Evolutionary conservation across 2,113 vertebrate genomes (phyloP).

Genomic region (Hucho hucho): DNA sequence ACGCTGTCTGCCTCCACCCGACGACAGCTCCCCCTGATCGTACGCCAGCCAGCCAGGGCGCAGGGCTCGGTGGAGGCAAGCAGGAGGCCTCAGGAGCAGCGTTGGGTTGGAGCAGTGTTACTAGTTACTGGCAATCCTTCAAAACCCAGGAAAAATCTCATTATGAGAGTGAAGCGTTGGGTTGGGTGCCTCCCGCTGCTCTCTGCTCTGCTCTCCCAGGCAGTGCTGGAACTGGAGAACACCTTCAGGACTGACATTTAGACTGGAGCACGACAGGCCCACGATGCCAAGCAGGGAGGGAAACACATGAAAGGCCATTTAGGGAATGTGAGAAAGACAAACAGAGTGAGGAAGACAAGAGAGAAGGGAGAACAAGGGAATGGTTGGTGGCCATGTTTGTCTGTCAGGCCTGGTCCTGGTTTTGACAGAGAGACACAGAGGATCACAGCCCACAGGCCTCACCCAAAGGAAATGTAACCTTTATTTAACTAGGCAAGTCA

Average conservation of each 20-base stretch:
- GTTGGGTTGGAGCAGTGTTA: slow-evolving; percentile 54
- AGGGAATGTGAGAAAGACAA: neutral
- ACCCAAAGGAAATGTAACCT: neutral
- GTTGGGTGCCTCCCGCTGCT: slow-evolving; percentile 48
- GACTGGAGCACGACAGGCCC: slow-evolving; percentile 1
- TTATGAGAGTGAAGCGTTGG: slow-evolving; percentile 44
- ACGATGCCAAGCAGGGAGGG: slow-evolving; percentile 17
- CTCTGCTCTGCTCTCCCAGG: slow-evolving; percentile 43
- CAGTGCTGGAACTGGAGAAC: slow-evolving; percentile 42
- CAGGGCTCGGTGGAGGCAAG: slow-evolving; percentile 67
- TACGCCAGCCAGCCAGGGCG: slow-evolving; percentile 63
- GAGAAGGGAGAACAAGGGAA: neutral
- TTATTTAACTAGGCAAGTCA: too few relatives aligned
- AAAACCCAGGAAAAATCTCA: slow-evolving; percentile 76
- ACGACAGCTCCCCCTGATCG: slow-evolving; percentile 85
- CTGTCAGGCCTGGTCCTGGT: neutral
- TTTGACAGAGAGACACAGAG: neutral
- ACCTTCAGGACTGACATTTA: slow-evolving; percentile 49
- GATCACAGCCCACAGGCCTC: too few relatives aligned
- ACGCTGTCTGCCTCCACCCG: slow-evolving; percentile 73
- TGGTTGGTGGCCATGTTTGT: neutral
- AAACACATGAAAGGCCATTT: slow-evolving; percentile 44
- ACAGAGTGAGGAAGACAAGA: neutral
- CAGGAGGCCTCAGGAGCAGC: slow-evolving; percentile 70
- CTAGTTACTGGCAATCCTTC: slow-evolving; percentile 82